Evolutionary conservation across 2,888 invertebrate species (phyloP).

Genomic region (Acanthosepion lycidas): DNA sequence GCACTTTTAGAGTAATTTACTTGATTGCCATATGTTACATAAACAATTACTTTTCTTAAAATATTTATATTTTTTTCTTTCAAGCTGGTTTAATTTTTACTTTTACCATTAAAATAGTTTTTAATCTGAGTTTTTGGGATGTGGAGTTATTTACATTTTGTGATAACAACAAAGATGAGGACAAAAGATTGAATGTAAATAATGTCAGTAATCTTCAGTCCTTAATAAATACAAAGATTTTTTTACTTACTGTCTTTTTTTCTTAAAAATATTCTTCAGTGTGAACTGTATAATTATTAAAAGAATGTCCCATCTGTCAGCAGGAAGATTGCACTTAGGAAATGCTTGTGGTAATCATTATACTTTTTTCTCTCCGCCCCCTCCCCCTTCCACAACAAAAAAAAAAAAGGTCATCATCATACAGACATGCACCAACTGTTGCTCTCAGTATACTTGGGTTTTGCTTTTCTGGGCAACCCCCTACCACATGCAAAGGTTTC

Average conservation of each 20-base stretch:
- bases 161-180: too few species aligned
- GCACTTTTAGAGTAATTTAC: too few species aligned
- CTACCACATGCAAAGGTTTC: not conserved
- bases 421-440: constrained; percentile 7
- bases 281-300: not conserved
- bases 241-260: not conserved
- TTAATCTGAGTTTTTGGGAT: too few species aligned
- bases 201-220: not conserved
- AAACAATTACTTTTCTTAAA: too few species aligned
- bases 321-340: not conserved
- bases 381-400: too few species aligned
- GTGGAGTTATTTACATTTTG: too few species aligned
- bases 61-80: too few species aligned
- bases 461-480: not conserved
- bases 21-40: too few species aligned
- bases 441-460: not conserved
- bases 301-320: not conserved
- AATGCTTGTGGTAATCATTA: not conserved
- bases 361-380: not conserved
- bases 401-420: not conserved
- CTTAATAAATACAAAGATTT: not conserved
- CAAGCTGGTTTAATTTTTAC: too few species aligned
- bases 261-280: not conserved
- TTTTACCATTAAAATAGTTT: too few species aligned
- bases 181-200: too few species aligned